Base-by-base conservation (phyloP, 1,140 invertebrate genomes). In the Calephelis virginiensis region DNA sequence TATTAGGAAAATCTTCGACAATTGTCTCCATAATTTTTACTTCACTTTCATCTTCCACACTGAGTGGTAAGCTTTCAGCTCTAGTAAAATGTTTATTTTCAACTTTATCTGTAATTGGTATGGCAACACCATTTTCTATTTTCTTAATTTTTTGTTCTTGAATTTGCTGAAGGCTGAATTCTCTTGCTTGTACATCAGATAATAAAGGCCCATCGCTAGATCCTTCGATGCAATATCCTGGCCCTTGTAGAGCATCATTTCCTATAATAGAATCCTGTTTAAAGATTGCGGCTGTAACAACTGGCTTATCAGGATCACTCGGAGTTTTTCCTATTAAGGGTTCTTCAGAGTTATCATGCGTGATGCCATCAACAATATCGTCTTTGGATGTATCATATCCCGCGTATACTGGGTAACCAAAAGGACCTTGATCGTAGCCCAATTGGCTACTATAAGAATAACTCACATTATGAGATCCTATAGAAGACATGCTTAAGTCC, bases 391-490 rank as follows among this genome's bases (percentile, higher is more conserved):
- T 89, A 62, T 92, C 87, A 78, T 93, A 94, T 45, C 92, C 93
- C 13, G 90, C 86, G 75, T 94, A 94, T 12, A 93, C 80, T 38
- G 93, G 93, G 81, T 95, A 95, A 38, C 94, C 94, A 63, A 94
- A 94, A 61, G 93, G 93, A 37, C 94, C 94, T 68, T 94, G 92
- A 64, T 95, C 94, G 78, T 96, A 96, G n/a, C 95, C 94, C 69
- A 95, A 85, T 83, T 96, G 95, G 78, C 95, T 96, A 53, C 95
- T 94, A 76, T 96, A 96, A 49, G 94, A 93, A 76, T 96, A 96
- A 70, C 94, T 94, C 10, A 93, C 94, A 81, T 95, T 95, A 49
- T 93, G 93, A 13, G 94, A 94, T 9, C 91, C 93, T 40, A 93
- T 93, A 7, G 94, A 95, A 6, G 94, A 94, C 74, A 95, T 93